Evolutionary conservation across 1,140 invertebrate genomes (phyloP).

Genomic region (Polyergus mexicanus): DNA sequence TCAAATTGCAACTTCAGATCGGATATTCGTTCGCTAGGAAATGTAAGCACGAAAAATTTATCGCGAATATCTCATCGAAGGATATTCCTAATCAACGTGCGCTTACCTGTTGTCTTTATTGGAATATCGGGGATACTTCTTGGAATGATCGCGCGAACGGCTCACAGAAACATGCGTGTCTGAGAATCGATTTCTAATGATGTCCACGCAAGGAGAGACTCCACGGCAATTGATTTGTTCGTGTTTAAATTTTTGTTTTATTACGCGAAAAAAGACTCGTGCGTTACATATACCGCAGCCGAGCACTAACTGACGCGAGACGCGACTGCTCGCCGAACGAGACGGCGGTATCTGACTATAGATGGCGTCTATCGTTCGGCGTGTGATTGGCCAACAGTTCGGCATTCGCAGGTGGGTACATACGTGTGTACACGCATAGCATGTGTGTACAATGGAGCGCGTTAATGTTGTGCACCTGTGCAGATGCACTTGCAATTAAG

Average conservation of each 20-base stretch:
- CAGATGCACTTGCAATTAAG: slow-evolving; percentile 48
- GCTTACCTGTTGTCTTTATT: slow-evolving; percentile 35
- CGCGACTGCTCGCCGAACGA: slow-evolving; percentile 7
- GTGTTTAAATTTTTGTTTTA: background rate
- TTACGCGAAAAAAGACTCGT: too few relatives aligned
- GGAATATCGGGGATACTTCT: background rate
- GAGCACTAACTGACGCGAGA: slow-evolving; percentile 60
- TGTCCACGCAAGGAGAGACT: background rate
- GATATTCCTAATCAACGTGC: background rate
- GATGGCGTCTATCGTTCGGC: slow-evolving; percentile 66
- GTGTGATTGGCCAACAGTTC: slow-evolving; percentile 67
- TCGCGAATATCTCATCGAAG: background rate
- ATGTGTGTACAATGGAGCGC: slow-evolving; percentile 27
- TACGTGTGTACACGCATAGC: background rate
- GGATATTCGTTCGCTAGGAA: background rate
- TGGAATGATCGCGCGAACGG: background rate
- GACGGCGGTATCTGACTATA: slow-evolving; percentile 34
- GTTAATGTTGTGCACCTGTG: slow-evolving; percentile 51
- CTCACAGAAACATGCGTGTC: background rate
- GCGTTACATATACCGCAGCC: background rate
- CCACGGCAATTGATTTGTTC: background rate
- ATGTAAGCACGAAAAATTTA: background rate
- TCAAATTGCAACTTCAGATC: background rate
- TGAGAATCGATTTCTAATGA: background rate
- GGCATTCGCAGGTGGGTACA: slow-evolving; percentile 45